These are phyloP conservation scores for Laupala kohalensis DNA, from an alignment of 1,140 invertebrate species.

Conservation along the genomic window DNA sequence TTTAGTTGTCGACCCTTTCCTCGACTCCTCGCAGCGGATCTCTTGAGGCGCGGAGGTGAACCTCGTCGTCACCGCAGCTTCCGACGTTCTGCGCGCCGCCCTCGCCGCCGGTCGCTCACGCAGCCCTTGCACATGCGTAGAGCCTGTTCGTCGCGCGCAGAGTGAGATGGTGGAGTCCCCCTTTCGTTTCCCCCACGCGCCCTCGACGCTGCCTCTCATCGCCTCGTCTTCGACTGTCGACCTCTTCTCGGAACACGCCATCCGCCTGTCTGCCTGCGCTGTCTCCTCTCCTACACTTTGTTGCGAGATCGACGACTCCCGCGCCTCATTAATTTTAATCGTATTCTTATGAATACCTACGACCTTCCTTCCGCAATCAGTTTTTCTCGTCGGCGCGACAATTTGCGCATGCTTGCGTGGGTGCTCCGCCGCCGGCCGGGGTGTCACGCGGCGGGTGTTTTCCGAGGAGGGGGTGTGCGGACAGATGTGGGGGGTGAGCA, in stretches of 20 bases:
- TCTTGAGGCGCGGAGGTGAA: not conserved
- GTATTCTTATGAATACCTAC: not conserved
- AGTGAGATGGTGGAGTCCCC: no score
- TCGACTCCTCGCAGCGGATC: not conserved
- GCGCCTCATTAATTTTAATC: not conserved
- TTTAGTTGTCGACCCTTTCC: no score
- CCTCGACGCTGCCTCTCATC: no score
- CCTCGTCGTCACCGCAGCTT: not conserved
- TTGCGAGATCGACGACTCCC: not conserved
- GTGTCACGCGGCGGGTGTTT: not conserved
- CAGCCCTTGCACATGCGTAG: not conserved
- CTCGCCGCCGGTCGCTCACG: no score
- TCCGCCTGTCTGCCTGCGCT: no score
- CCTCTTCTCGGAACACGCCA: no score
- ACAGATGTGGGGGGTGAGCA: no score
- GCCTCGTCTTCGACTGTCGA: no score
- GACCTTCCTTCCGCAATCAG: not conserved
- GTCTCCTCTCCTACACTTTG: not conserved
- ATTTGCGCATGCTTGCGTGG: not conserved
- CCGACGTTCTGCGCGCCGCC: not conserved
- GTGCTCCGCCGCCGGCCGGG: no score
- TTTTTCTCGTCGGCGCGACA: not conserved
- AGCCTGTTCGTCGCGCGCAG: no score
- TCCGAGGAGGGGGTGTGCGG: no score
- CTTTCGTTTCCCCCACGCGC: no score